Evolutionary conservation across 2,113 vertebrate genomes (phyloP), one percentile per base, ranked within the genome.

Genomic region (Pygoscelis antarcticus): DNA sequence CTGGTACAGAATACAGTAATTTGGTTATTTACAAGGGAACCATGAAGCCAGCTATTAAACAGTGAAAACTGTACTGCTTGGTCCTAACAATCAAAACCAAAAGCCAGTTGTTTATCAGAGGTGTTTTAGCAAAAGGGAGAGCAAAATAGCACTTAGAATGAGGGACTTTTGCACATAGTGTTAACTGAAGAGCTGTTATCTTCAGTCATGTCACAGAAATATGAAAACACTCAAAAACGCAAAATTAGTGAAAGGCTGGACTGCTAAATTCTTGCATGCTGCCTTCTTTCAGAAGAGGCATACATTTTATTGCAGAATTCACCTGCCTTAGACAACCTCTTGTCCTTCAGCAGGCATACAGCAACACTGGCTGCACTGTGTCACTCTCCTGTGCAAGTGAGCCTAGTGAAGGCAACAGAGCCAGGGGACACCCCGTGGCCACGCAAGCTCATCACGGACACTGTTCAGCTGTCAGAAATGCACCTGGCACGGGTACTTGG

Each of bases 371-470:
- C 40, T 76, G 74, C 26, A n/a, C 26, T 2, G 14, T 9, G 26
- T 16, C 58, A 57, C 17, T 10, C 23, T 66, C 22, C 36, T 5
- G 4, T 5, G 6, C 38, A 8, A 32, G 42, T 0, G 0, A 71
- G 32, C 29, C 13, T 9, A 32, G 13, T 5, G 57, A 79, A 40
- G 42, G 52, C 22, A 62, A 7, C 42, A 27, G 52, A 29, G 46
- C 8, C 40, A 29, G 26, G 21, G 16, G 83, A 47, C 51, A 72
- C 10, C 20, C 62, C 4, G 1, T 5, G 25, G 65, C 26, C 61
- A 58, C 0, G 0, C 21, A 44, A 44, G 17, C 22, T 29, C 21
- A n/a, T 21, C 69, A 60, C 5, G 3, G 49, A 19, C 2, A 1
- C 30, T 15, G 32, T 12, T 42, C 68, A 65, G 68, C 62, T 52